Percentiles rank a stretch among this genome's conserved stretches.
phyloP scores from a whole-genome alignment of 2,113 vertebrate species.

The Lasiurus borealis region DNA sequence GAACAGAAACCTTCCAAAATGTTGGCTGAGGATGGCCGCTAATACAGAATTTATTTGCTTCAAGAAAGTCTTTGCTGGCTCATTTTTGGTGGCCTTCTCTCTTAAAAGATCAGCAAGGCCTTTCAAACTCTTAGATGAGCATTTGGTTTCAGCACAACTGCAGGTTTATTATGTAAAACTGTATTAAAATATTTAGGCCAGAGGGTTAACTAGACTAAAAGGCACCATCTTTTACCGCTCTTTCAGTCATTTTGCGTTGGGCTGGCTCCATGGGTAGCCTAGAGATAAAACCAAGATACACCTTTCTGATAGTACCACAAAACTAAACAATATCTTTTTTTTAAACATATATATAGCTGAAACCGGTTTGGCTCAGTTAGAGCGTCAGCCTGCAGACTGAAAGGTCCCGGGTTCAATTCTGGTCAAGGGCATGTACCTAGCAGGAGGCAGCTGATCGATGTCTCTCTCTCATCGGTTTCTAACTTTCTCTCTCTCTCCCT shows the following conservation, averaged over 20 bases:
- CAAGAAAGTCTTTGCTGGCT: conserved; percentile 11
- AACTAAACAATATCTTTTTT: neutral
- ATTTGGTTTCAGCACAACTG: neutral
- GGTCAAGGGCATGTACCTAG: too few relatives aligned
- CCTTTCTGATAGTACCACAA: neutral
- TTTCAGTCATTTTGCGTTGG: neutral
- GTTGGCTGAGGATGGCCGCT: neutral
- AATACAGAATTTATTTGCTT: neutral
- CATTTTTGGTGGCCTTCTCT: neutral
- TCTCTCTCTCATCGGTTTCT: too few relatives aligned
- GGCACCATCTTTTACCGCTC: neutral
- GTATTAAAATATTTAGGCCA: conserved; percentile 42
- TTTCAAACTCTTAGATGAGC: conserved; percentile 44
- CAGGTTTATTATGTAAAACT: neutral
- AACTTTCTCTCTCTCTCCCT: too few relatives aligned
- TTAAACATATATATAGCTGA: too few relatives aligned
- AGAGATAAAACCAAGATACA: neutral
- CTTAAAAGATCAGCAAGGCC: conserved; percentile 5
- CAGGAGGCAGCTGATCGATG: too few relatives aligned
- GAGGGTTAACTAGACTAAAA: neutral
- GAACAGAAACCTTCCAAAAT: neutral
- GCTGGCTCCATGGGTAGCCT: neutral
- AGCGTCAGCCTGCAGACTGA: too few relatives aligned
- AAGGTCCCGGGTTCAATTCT: too few relatives aligned
- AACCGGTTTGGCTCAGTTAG: too few relatives aligned